phyloP scores from a whole-genome alignment of 2,113 vertebrate species.

The Dipodomys ordii region DNA sequence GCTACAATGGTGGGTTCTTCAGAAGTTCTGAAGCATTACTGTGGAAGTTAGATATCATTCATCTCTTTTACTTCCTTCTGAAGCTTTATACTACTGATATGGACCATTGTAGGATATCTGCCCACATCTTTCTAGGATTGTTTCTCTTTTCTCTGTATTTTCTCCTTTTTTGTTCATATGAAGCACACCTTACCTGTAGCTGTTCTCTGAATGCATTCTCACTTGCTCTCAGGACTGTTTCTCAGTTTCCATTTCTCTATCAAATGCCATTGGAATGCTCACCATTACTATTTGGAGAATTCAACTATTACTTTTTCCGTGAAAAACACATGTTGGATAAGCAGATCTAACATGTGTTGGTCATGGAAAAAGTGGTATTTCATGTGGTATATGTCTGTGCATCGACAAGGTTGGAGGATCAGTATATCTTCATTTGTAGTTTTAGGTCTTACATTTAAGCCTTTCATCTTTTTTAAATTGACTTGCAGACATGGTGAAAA shows the following conservation, averaged over 20 bases:
- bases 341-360: no score
- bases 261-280: background rate
- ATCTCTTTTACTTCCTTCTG: background rate
- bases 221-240: background rate
- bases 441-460: background rate
- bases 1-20: no score
- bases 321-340: background rate
- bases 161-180: background rate
- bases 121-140: background rate
- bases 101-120: no score
- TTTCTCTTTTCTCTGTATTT: no score
- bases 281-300: no score
- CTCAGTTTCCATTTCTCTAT: background rate
- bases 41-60: accelerated
- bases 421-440: no score
- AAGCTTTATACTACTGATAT: background rate
- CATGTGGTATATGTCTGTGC: background rate
- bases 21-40: background rate
- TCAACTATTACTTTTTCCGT: background rate
- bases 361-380: no score
- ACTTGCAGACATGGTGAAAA: background rate
- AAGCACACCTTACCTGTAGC: background rate
- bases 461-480: background rate
- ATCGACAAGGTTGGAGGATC: background rate
- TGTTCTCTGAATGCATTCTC: background rate